Evolutionary conservation across 2,888 invertebrate species (phyloP).

Genomic region (Pollenia labialis): DNA sequence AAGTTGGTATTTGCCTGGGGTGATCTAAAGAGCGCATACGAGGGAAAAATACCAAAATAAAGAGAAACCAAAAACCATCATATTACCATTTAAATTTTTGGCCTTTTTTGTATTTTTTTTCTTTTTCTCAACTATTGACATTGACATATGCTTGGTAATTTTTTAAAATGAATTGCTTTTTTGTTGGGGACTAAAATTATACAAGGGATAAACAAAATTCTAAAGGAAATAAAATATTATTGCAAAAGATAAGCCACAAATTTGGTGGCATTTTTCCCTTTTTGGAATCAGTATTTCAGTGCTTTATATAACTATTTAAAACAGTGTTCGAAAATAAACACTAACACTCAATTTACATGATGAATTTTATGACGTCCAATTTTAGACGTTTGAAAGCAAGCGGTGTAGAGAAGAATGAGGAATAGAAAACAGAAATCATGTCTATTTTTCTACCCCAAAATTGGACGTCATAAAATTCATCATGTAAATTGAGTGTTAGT

Average conservation of each 20-base stretch:
- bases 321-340: too few species aligned
- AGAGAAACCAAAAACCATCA: conserved; percentile 40
- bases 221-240: conserved; percentile 12
- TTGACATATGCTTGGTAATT: conserved; percentile 70
- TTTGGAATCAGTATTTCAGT: not conserved
- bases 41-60: not conserved
- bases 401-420: too few species aligned
- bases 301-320: not conserved
- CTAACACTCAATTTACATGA: too few species aligned
- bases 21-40: conserved; percentile 9
- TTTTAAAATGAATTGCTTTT: conserved; percentile 23
- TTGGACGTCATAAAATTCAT: too few species aligned
- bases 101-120: conserved; percentile 40
- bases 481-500: too few species aligned
- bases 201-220: conserved; percentile 1
- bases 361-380: too few species aligned
- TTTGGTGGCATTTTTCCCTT: conserved; percentile 14
- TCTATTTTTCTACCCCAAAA: too few species aligned
- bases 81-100: conserved; percentile 56
- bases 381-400: too few species aligned
- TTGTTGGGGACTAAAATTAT: conserved; percentile 12
- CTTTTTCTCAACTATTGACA: conserved; percentile 58
- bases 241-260: conserved; percentile 44
- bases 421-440: too few species aligned
- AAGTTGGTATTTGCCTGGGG: conserved; percentile 35